phyloP scores from a whole-genome alignment of 2,888 invertebrate genomes.

The Dynastes maya region DNA sequence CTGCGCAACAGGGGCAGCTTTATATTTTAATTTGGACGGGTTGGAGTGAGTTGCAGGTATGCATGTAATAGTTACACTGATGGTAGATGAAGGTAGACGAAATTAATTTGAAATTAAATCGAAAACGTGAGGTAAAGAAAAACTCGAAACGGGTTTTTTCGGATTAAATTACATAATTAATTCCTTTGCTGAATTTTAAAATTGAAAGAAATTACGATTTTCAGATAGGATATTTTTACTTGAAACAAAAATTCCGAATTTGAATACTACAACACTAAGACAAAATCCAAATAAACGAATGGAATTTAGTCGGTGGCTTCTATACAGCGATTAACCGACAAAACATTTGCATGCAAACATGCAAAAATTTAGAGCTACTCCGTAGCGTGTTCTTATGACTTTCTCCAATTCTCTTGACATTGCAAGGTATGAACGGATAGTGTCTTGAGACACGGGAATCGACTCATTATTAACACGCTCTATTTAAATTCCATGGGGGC shows the following conservation, averaged over 20 bases:
- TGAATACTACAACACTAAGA: not conserved
- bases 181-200: no score
- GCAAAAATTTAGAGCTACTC: no score
- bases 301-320: no score
- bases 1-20: not conserved
- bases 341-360: no score
- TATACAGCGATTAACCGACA: no score
- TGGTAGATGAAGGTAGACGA: not conserved
- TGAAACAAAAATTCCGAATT: not conserved
- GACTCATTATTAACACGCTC: no score
- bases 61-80: not conserved
- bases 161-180: not conserved
- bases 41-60: not conserved
- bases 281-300: not conserved
- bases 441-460: no score
- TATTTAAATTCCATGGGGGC: no score
- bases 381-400: no score
- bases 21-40: not conserved
- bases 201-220: no score
- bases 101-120: slow-evolving; percentile 23
- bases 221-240: not conserved
- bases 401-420: no score
- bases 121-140: not conserved
- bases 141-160: not conserved
- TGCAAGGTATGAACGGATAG: no score